Conservation (phyloP, 2,113 vertebrate species). For the Indicator indicator region DNA sequence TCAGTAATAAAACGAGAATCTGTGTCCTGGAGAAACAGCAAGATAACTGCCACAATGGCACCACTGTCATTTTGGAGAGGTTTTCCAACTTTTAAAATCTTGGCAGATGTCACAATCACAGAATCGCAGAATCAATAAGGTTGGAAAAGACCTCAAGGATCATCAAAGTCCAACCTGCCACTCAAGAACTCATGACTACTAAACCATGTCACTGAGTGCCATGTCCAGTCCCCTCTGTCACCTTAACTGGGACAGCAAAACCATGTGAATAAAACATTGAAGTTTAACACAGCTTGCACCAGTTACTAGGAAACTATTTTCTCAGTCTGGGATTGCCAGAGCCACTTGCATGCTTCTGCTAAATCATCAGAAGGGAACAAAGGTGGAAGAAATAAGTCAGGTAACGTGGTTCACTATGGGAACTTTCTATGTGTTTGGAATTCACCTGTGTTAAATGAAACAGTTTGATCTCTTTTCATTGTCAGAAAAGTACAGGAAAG, state of each 20-base stretch:
- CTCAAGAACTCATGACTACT: too few species aligned
- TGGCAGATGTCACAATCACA: not conserved
- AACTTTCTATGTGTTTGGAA: not conserved
- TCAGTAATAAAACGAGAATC: not conserved
- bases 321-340: not conserved
- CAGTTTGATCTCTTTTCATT: not conserved
- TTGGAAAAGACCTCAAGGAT: too few species aligned
- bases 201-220: too few species aligned
- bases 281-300: not conserved
- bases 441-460: not conserved
- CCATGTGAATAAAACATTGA: not conserved
- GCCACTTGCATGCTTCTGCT: not conserved
- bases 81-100: not conserved
- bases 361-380: not conserved
- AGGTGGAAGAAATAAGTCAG: not conserved
- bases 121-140: too few species aligned
- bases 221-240: too few species aligned
- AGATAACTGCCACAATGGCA: not conserved
- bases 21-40: not conserved
- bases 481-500: not conserved
- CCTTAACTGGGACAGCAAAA: not conserved
- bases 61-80: not conserved
- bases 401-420: not conserved
- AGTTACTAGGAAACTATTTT: not conserved
- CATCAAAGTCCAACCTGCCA: too few species aligned